These are phyloP conservation scores for Equus przewalskii DNA, from an alignment of 2,113 vertebrate species.

Conservation along the genomic window DNA sequence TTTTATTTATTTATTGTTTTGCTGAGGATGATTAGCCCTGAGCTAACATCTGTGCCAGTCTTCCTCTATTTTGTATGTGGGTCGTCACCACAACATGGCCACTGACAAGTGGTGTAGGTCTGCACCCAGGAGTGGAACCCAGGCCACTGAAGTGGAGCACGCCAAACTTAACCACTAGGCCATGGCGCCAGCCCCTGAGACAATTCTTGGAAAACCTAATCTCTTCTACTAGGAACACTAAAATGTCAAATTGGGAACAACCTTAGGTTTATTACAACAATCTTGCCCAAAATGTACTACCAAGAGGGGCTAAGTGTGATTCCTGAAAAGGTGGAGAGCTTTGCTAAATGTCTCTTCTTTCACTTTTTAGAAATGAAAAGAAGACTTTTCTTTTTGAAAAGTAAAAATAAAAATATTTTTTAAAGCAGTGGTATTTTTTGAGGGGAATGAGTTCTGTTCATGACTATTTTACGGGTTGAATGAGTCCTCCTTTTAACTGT, in stretches of 20 bases:
- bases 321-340: background rate
- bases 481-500: slow-evolving; percentile 87
- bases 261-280: slow-evolving; percentile 38
- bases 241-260: slow-evolving; percentile 61
- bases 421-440: slow-evolving; percentile 59
- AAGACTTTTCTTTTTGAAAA: slow-evolving; percentile 36
- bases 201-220: slow-evolving; percentile 9
- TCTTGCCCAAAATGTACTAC: background rate
- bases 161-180: no score
- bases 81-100: no score
- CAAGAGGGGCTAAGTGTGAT: background rate
- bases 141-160: no score
- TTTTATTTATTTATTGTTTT: no score
- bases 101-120: no score
- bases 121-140: no score
- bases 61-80: no score
- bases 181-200: background rate
- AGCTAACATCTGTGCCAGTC: no score
- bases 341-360: slow-evolving; percentile 45
- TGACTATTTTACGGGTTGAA: slow-evolving; percentile 85
- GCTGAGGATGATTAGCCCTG: no score
- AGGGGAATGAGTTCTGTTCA: slow-evolving; percentile 55
- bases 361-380: slow-evolving; percentile 68
- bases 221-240: slow-evolving; percentile 62
- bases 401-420: slow-evolving; percentile 57